Percentiles rank a stretch among this genome's conserved stretches.
phyloP scores from a whole-genome alignment of 2,797 vertebrate species.

The Halcyon chelicuti region DNA sequence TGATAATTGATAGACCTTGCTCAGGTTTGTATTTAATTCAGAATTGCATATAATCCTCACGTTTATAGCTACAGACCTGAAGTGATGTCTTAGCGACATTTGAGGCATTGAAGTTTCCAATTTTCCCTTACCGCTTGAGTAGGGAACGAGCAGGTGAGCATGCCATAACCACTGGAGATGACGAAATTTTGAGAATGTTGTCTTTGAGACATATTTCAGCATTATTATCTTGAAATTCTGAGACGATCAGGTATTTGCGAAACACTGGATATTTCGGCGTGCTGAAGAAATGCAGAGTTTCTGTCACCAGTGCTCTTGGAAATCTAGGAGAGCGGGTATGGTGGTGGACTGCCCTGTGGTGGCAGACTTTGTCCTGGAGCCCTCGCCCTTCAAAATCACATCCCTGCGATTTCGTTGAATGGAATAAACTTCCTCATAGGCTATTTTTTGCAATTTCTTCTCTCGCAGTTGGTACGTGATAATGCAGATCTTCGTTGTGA shows the following conservation, averaged over 20 bases:
- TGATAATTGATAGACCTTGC: background rate
- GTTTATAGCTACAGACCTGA: background rate
- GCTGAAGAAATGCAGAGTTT: background rate
- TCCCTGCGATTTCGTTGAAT: background rate
- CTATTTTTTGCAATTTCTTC: background rate
- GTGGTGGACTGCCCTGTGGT: background rate
- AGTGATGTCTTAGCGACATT: background rate
- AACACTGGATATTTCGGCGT: rapidly evolving
- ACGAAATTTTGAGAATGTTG: background rate
- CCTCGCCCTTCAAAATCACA: background rate
- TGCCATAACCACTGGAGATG: background rate
- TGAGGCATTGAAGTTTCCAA: background rate
- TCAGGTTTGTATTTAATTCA: background rate
- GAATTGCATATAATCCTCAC: background rate
- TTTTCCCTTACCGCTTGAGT: background rate
- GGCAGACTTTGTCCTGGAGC: background rate
- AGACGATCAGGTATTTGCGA: background rate
- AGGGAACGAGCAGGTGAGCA: background rate
- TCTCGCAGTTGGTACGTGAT: conserved; percentile 89
- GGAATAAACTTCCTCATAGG: background rate
- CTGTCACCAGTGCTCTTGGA: background rate
- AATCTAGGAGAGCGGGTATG: background rate
- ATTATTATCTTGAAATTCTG: background rate
- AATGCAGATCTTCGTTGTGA: conserved; percentile 98
- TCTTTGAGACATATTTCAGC: background rate